These are phyloP conservation scores for Drosophila anceps DNA, from an alignment of 2,888 invertebrate species.

Conservation along the genomic window DNA sequence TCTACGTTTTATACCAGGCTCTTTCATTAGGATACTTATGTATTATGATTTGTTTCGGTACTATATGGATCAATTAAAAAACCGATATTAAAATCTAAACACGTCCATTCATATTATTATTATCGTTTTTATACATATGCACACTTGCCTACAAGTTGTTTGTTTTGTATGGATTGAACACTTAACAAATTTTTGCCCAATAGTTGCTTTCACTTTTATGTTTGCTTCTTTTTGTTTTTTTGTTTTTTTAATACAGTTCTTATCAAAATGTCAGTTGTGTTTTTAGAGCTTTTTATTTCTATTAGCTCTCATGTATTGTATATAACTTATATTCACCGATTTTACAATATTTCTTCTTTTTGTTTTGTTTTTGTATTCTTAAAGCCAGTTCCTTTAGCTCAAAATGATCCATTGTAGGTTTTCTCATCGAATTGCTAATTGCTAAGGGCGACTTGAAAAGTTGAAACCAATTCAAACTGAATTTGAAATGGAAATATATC, in stretches of 20 bases:
- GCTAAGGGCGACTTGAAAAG: conserved; percentile 19
- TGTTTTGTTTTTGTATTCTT: conserved; percentile 1
- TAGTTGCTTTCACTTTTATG: conserved; percentile 19
- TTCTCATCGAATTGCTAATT: conserved; percentile 11
- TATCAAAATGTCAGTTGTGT: conserved; percentile 51
- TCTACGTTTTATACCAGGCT: conserved; percentile 36
- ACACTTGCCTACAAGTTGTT: conserved; percentile 39
- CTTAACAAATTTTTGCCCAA: conserved; percentile 41
- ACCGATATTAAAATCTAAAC: conserved; percentile 53
- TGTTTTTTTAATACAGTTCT: conserved; percentile 16
- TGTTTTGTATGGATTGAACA: conserved; percentile 39
- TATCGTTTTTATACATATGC: conserved; percentile 53
- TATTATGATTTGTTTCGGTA: conserved; percentile 52
- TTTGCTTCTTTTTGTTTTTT: neutral
- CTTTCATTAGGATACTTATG: conserved; percentile 35
- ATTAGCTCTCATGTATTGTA: conserved; percentile 26
- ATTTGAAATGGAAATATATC: conserved; percentile 49
- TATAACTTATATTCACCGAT: conserved; percentile 47
- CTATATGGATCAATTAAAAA: conserved; percentile 51
- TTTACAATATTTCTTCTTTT: conserved; percentile 22
- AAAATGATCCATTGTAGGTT: conserved; percentile 17
- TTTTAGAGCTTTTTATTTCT: conserved; percentile 19
- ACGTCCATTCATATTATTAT: conserved; percentile 15
- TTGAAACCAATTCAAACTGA: conserved; percentile 20
- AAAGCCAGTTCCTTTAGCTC: conserved; percentile 26